Evolutionary conservation across 2,113 vertebrate species (phyloP).

Genomic region (Phoxinus phoxinus): DNA sequence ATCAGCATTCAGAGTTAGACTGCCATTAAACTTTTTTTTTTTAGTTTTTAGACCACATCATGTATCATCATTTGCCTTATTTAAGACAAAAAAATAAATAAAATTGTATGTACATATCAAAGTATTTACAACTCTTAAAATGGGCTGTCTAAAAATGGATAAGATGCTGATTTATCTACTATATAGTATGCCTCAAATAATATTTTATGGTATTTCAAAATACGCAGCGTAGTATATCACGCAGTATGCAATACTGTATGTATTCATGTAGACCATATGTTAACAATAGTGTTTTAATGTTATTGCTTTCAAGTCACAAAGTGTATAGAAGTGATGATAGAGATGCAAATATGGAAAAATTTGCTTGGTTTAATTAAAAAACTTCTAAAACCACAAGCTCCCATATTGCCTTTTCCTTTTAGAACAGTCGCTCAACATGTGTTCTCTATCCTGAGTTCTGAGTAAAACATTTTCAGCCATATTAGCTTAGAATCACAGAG

Average conservation of each 20-base stretch:
- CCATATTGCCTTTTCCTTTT: neutral
- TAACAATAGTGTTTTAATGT: neutral
- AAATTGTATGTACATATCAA: neutral
- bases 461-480: slow-evolving; percentile 47
- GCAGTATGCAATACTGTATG: neutral
- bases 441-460: slow-evolving; percentile 51
- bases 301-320: neutral
- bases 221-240: neutral
- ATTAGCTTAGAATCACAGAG: slow-evolving; percentile 56
- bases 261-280: neutral
- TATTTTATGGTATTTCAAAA: too few species aligned
- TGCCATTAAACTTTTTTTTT: slow-evolving; percentile 22
- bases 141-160: neutral
- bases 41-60: neutral
- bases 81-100: neutral
- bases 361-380: neutral
- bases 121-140: neutral
- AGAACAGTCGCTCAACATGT: slow-evolving; percentile 43
- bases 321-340: neutral
- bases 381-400: slow-evolving; percentile 1
- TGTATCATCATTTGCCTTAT: neutral
- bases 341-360: neutral
- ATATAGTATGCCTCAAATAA: too few species aligned
- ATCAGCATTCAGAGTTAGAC: slow-evolving; percentile 50
- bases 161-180: neutral